Evolutionary conservation across 2,113 vertebrate genomes (phyloP).

Genomic region (Accipiter cooperii): DNA sequence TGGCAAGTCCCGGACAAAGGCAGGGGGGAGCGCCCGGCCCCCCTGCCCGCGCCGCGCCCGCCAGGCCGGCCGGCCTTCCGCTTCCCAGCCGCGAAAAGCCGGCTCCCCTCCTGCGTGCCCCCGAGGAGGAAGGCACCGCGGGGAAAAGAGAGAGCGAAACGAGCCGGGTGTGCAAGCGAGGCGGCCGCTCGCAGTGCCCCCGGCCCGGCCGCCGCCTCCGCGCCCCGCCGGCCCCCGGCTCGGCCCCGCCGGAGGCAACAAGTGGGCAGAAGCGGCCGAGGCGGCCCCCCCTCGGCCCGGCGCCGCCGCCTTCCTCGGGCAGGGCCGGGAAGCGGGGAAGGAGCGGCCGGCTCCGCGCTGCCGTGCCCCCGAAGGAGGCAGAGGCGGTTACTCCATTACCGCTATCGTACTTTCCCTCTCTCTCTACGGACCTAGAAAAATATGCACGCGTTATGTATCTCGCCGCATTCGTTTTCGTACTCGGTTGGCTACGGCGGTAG

Average conservation of each 20-base stretch:
- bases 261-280: slow-evolving; percentile 51
- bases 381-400: background rate
- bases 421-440: background rate
- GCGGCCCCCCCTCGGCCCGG: background rate
- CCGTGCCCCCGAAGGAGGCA: background rate
- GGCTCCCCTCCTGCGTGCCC: background rate
- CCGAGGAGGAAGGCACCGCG: background rate
- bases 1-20: too few species aligned
- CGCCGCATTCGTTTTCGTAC: background rate
- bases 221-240: background rate
- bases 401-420: background rate
- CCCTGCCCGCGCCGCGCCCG: too few species aligned
- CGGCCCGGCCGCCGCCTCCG: background rate
- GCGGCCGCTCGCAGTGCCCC: background rate
- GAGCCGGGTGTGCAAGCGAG: background rate
- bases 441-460: background rate
- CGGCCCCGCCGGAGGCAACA: slow-evolving; percentile 59
- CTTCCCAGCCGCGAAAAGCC: background rate
- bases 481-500: background rate
- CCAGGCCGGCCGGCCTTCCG: background rate
- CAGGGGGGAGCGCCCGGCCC: too few species aligned
- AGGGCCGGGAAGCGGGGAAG: background rate
- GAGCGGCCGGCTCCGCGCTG: background rate
- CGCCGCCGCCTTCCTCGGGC: background rate
- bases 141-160: background rate